Conservation (phyloP, 35 echinoderm and acorn worm species). For the Acanthaster planci region DNA sequence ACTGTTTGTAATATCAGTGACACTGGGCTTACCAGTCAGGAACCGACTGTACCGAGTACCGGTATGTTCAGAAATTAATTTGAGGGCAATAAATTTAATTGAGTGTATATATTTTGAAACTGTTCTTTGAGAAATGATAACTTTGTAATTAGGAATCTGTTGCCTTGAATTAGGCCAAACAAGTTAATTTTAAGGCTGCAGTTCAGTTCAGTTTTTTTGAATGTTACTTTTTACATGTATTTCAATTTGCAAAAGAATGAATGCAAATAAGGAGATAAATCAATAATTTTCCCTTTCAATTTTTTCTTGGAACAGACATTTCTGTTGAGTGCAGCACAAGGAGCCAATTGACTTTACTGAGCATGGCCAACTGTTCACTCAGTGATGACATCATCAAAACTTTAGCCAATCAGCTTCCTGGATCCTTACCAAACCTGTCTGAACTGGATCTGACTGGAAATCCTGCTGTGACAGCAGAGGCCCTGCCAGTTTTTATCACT, state of each 20-base stretch:
- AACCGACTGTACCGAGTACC: neutral
- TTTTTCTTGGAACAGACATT: too few relatives aligned
- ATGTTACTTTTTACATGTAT: too few relatives aligned
- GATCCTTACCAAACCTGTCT: slow-evolving; percentile 32
- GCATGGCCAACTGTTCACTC: slow-evolving; percentile 45
- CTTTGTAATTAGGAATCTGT: too few relatives aligned
- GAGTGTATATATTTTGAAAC: too few relatives aligned
- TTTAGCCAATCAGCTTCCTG: slow-evolving; percentile 47
- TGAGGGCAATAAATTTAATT: too few relatives aligned
- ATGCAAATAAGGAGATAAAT: too few relatives aligned
- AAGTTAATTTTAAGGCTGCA: too few relatives aligned
- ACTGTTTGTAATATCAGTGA: slow-evolving; percentile 42
- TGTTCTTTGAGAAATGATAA: too few relatives aligned
- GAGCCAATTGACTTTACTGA: slow-evolving; percentile 25
- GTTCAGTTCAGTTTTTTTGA: too few relatives aligned
- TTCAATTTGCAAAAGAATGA: too few relatives aligned
- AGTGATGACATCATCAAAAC: slow-evolving; percentile 54
- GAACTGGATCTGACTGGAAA: slow-evolving; percentile 55
- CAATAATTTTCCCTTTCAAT: too few relatives aligned
- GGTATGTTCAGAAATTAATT: neutral
- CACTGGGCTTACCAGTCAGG: slow-evolving; percentile 5
- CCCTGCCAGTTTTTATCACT: slow-evolving; percentile 1
- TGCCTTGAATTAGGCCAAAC: too few relatives aligned
- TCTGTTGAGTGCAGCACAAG: neutral
- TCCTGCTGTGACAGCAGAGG: slow-evolving; percentile 26